Evolutionary conservation across 2,888 invertebrate genomes (phyloP), one percentile per base, ranked within the genome.

Genomic region (Embidobia sp.): DNA sequence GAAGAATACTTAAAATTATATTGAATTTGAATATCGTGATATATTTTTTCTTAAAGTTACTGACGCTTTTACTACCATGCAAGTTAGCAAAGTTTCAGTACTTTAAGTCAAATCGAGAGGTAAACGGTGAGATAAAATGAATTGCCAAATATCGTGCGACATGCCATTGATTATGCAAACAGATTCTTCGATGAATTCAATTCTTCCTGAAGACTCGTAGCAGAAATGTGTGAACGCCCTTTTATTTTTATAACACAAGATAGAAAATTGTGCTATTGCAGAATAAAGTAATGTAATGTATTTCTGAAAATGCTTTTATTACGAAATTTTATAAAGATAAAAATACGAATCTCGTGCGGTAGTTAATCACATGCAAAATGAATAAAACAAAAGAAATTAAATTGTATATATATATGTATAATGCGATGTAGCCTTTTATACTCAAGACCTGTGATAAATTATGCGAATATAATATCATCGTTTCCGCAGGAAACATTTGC

Each of bases 21-120:
- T n/a, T n/a, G n/a, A n/a, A n/a, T n/a, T n/a, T n/a, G n/a, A n/a
- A n/a, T n/a, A n/a, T n/a, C n/a, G n/a, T n/a, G n/a, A n/a, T n/a
- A n/a, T n/a, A n/a, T n/a, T n/a, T n/a, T n/a, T n/a, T 48, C 59
- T 61, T 53, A 55, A 75, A 79, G 61, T 63, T 48, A 63, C 77
- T 70, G 79, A 75, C 6, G 4, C 77, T 78, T 83, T 82, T 61
- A 75, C 70, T 78, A 80, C 46, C 82, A 80, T 83, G 83, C 83
- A 82, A 79, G 80, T 59, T 80, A 81, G 69, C 79, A 72, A 80
- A 83, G 77, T 59, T 81, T 73, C 79, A 48, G 76, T 42, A 57
- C 78, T 46, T 77, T 57, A 75, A 79, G 57, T 59, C 3, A 35
- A 11, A 59, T 44, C 18, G 15, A 46, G 61, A 19, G 66, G 42